Conservation (phyloP, 1,140 invertebrate species). For the Myzus persicae region DNA sequence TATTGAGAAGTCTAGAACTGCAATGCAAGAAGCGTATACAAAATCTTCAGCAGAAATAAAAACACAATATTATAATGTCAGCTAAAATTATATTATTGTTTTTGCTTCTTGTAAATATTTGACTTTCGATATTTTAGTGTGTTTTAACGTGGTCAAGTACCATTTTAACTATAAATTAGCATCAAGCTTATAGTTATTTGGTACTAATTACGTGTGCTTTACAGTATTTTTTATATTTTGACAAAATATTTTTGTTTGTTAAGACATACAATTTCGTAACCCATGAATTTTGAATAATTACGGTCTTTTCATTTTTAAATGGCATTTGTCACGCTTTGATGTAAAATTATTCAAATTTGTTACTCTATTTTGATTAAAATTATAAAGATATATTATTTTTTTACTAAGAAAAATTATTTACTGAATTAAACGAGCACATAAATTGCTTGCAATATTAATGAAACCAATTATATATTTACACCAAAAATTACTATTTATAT, state of each 20-base stretch:
- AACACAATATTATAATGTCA: constrained; percentile 60
- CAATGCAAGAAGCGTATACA: constrained; percentile 73
- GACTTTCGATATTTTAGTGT: constrained; percentile 17
- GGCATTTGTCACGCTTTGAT: neutral
- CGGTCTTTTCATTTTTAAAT: neutral
- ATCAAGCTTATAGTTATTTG: neutral
- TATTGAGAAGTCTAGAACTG: constrained; percentile 71
- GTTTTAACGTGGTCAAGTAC: neutral
- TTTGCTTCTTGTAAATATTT: neutral
- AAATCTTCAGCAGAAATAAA: constrained; percentile 67
- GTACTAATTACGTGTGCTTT: neutral
- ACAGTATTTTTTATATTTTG: constrained; percentile 46
- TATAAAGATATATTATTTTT: neutral
- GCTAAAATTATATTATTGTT: neutral
- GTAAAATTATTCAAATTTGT: neutral
- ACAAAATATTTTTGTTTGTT: constrained; percentile 23
- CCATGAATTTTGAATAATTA: neutral
- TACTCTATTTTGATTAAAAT: neutral
- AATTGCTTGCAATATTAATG: neutral
- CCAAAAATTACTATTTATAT: neutral
- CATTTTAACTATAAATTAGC: neutral
- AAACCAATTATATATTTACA: neutral
- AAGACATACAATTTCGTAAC: neutral
- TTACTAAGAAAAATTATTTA: neutral
- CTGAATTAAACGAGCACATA: neutral